phyloP scores from a whole-genome alignment of 92 coral and sea anemone species.

The Meandrina meandrites region DNA sequence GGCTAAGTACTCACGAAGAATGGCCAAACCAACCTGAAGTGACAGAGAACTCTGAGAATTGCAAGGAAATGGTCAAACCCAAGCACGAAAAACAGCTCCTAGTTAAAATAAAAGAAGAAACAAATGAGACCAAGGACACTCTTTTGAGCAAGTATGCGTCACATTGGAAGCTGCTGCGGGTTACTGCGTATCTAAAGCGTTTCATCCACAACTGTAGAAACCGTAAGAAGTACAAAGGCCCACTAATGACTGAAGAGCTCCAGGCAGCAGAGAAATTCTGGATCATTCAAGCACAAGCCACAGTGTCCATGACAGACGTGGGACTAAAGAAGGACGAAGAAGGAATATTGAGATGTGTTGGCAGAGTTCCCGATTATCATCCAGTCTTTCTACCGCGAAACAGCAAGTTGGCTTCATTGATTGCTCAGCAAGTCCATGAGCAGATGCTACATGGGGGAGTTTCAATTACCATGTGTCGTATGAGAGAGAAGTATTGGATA shows the following conservation, averaged over 20 bases:
- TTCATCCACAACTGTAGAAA: slow-evolving; percentile 56
- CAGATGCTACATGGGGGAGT: slow-evolving; percentile 70
- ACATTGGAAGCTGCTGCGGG: slow-evolving; percentile 51
- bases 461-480: slow-evolving; percentile 55
- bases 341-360: slow-evolving; percentile 54
- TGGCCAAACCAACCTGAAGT: slow-evolving; percentile 66
- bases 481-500: slow-evolving; percentile 66
- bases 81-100: slow-evolving; percentile 56
- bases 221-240: slow-evolving; percentile 28
- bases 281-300: slow-evolving; percentile 25
- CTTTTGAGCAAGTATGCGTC: slow-evolving; percentile 34
- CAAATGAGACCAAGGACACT: slow-evolving; percentile 11
- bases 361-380: slow-evolving; percentile 44
- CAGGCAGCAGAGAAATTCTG: slow-evolving; percentile 28
- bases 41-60: slow-evolving; percentile 32
- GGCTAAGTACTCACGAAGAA: slow-evolving; percentile 36
- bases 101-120: slow-evolving; percentile 49
- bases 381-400: slow-evolving; percentile 55
- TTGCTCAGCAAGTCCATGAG: slow-evolving; percentile 49
- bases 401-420: slow-evolving; percentile 35
- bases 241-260: slow-evolving; percentile 45
- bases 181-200: slow-evolving; percentile 56
- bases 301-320: slow-evolving; percentile 19
- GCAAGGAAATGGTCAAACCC: slow-evolving; percentile 38
- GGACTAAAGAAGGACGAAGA: slow-evolving; percentile 21